These are phyloP conservation scores for Metopia argyrocephala DNA, from an alignment of 2,888 invertebrate genomes.

Conservation along the genomic window DNA sequence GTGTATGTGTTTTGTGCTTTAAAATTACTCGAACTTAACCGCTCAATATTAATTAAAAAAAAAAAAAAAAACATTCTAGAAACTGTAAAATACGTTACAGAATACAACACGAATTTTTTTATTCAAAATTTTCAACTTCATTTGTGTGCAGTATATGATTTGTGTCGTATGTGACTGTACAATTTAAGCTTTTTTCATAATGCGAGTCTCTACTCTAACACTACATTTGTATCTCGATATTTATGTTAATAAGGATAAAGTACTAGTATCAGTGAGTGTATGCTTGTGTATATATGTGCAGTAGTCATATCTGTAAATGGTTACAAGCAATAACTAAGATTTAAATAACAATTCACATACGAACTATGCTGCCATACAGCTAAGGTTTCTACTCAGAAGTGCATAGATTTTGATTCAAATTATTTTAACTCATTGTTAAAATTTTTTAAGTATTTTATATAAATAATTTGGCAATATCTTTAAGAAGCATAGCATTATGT, in stretches of 20 bases:
- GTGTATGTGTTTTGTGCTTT: background rate
- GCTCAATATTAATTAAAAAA: constrained; percentile 37
- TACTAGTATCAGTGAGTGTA: background rate
- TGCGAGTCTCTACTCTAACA: constrained; percentile 20
- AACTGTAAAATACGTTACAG: constrained; percentile 40
- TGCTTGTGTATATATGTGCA: background rate
- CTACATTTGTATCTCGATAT: background rate
- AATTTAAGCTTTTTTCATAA: constrained; percentile 47
- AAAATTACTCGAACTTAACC: constrained; percentile 19
- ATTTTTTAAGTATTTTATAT: no score
- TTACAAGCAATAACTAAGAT: constrained; percentile 47
- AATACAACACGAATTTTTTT: constrained; percentile 47
- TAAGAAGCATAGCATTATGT: no score
- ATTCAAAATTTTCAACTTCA: constrained; percentile 33
- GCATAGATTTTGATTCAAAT: no score
- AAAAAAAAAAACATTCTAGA: constrained; percentile 5
- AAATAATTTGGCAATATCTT: no score
- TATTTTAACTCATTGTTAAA: no score
- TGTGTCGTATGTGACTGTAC: constrained; percentile 34
- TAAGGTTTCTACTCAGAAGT: no score
- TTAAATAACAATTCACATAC: constrained; percentile 42
- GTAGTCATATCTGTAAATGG: background rate
- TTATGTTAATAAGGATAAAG: no score
- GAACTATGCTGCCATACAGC: no score
- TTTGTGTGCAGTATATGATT: background rate